Percentiles rank a stretch among this genome's conserved stretches.
These are phyloP conservation scores for Phymorhynchus buccinoides DNA, from an alignment of 1,140 invertebrate genomes.

Conservation along the genomic window DNA sequence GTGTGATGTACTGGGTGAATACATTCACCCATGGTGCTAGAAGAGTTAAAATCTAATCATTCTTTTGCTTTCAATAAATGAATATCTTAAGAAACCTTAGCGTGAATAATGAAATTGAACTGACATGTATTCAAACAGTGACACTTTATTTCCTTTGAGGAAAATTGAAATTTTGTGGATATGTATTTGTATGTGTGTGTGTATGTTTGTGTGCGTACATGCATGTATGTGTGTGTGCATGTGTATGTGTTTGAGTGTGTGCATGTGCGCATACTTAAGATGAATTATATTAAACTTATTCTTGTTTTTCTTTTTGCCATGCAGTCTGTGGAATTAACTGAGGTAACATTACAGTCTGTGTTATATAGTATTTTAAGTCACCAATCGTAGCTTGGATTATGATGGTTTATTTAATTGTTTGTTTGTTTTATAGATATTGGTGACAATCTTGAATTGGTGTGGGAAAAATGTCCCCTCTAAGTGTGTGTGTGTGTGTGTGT, in stretches of 20 bases:
- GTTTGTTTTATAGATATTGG: background rate
- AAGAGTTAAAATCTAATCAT: no score
- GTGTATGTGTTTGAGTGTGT: background rate
- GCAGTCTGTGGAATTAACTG: conserved; percentile 42
- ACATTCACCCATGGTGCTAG: no score
- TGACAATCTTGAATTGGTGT: background rate
- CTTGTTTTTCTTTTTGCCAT: conserved; percentile 24
- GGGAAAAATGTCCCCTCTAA: background rate
- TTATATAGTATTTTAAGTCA: background rate
- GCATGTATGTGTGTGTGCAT: background rate
- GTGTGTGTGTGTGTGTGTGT: background rate
- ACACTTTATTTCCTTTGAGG: background rate
- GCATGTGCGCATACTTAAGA: background rate
- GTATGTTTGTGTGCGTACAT: background rate
- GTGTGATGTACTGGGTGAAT: no score
- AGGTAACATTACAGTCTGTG: conserved; percentile 23
- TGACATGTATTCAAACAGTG: background rate
- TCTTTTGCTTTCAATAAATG: no score
- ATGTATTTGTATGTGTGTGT: background rate
- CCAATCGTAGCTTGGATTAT: background rate
- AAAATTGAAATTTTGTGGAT: background rate
- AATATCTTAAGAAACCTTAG: no score
- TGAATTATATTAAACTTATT: background rate
- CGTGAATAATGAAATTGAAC: background rate
- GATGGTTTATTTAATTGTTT: background rate